Base-by-base conservation (phyloP, 1,140 invertebrate genomes). In the Metopolophium dirhodum region DNA sequence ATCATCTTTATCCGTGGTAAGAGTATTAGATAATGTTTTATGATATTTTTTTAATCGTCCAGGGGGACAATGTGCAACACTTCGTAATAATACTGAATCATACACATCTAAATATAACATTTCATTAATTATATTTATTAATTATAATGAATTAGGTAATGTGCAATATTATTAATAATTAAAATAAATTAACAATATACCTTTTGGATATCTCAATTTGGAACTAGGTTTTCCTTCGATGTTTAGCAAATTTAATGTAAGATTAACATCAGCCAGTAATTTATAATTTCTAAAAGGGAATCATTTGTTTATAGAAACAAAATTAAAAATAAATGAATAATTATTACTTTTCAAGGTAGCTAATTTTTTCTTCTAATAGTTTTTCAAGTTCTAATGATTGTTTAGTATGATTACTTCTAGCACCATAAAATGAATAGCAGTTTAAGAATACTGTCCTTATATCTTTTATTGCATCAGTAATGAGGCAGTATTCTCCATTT, bases 391-490 rank as follows among this genome's bases (percentile, higher is more conserved):
- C 94, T 88, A 96, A 94, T 23, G 95, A 96, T 94, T 95, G 95
- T 93, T 95, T 96, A 3, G 96, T 96, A 23, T 96, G 94, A 89
- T 95, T 95, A 94, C 96, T 95, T 91, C 95, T 94, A 8, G 95
- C 95, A 85, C 96, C 96, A 95, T 96, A 96, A 94, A 95, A 96
- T 23, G 95, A 95, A 94, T 96, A 96, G 94, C 96, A 96, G 93
- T 96, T 96, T 94, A 96, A 96, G 47, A 96, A 94, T 95, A 96
- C 96, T 22, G 95, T 94, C 37, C 96, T 95, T 68, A 96, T 94
- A 94, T 96, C 96, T n/a, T 94, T 95, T n/a, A 96, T 95, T 94
- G 96, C 95, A 47, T 96, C 95, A 45, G 95, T 95, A n/a, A 96
- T 95, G 26, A 94, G 95, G 2, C 94, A 94, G 94, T 96, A 96